A percentile compares a stretch with the other conserved stretches of the same genome.
phyloP scores from a whole-genome alignment of 2,888 invertebrate genomes.

The Campoplex capitator region DNA sequence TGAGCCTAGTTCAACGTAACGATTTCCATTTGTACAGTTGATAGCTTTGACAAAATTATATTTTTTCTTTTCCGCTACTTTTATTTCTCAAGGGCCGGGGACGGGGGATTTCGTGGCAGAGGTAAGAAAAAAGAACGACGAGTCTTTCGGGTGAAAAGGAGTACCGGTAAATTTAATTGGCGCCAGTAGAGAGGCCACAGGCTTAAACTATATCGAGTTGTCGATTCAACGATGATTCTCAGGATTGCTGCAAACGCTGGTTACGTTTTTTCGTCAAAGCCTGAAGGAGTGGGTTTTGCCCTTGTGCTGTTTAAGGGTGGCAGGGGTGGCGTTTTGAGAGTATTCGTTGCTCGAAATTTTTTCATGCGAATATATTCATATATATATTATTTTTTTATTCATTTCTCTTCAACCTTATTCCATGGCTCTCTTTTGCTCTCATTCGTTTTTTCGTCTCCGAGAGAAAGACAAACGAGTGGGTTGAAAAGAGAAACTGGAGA shows the following conservation, averaged over 20 bases:
- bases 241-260: constrained; percentile 19
- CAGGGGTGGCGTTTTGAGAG: constrained; percentile 40
- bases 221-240: constrained; percentile 36
- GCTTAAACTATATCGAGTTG: constrained; percentile 19
- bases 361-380: constrained; percentile 31
- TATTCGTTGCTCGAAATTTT: constrained; percentile 53
- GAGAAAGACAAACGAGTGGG: constrained; percentile 66
- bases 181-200: constrained; percentile 5
- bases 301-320: not conserved
- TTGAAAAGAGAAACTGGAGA: constrained; percentile 48
- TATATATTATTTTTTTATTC: constrained; percentile 18
- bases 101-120: not conserved
- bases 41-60: no score
- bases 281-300: constrained; percentile 17
- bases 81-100: no score
- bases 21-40: no score
- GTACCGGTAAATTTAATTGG: constrained; percentile 60
- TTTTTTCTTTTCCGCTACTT: no score
- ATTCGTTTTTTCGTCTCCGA: constrained; percentile 38
- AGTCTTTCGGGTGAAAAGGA: constrained; percentile 52
- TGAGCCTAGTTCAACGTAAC: no score
- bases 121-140: not conserved
- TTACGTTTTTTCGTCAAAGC: constrained; percentile 37
- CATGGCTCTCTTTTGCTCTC: constrained; percentile 36
- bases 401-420: constrained; percentile 28